Base-by-base conservation (phyloP, 2,888 invertebrate species). In the Slavum lentiscoides region DNA sequence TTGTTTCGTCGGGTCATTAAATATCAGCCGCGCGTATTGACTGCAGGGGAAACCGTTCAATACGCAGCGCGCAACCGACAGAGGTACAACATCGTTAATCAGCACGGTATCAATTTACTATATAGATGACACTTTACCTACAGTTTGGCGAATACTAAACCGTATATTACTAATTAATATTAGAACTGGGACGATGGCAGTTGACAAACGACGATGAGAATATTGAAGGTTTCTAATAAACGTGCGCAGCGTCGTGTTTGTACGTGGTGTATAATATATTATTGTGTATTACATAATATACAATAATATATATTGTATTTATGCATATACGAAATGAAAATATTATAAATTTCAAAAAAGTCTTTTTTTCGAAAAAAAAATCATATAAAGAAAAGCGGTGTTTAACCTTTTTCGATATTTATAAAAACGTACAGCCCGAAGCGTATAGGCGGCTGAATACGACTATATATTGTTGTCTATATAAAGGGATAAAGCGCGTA, bases 91-190 rank as follows among this genome's bases (percentile, higher is more conserved):
- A 58, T 66, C 39, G 19, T 66, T 66, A 74, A 74, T 66, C 53
- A 55, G 55, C 9, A 0, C 6, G 23, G 55, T 66, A 39, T 66
- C 62, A 74, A 64, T 55, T 64, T 53, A 49, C 21, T 39, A n/a
- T 39, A n/a, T 30, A 30, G 2, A 64, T 37, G 30, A 21, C 21
- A 64, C 53, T 39, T 64, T 64, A 17, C 53, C 39, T 11, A 8
- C 55, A 66, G 74, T 74, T 64, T 4, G n/a, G 53, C 30, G 30
- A 64, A 55, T 17, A 66, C 39, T 74, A 39, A 74, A 55, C 17
- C 39, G 37, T 21, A 30, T 4, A 30, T 30, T 53, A 66, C 9
- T 74, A 17, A 30, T 64, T 39, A 66, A 55, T 74, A 39, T 55
- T 23, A 39, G 39, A 55, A 55, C 55, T 6, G 17, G 13, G 19